Conservation (phyloP, 2,888 invertebrate genomes). For the Dexiosoma caninum region DNA sequence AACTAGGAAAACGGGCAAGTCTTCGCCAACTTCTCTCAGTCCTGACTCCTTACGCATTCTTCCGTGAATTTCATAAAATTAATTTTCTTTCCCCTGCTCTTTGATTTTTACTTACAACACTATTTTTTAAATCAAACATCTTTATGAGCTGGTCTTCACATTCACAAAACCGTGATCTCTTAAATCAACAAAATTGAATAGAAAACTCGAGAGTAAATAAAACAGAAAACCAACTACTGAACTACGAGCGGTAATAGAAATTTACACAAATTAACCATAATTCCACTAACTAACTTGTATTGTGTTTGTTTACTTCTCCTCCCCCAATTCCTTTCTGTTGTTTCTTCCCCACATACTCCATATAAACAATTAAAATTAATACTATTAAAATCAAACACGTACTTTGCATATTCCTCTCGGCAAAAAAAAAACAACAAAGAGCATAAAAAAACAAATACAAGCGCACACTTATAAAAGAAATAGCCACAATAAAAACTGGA, state of each 20-base stretch:
- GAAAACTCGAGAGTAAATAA: background rate
- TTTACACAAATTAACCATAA: slow-evolving; percentile 41
- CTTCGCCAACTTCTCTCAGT: too few relatives aligned
- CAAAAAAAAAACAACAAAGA: background rate
- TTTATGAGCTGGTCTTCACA: too few relatives aligned
- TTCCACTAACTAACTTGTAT: slow-evolving; percentile 39
- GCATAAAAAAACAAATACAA: background rate
- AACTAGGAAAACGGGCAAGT: too few relatives aligned
- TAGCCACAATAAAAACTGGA: background rate
- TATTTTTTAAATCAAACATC: too few relatives aligned
- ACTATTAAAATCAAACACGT: slow-evolving; percentile 14
- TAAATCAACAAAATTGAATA: background rate
- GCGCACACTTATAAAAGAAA: background rate
- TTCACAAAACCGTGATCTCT: background rate
- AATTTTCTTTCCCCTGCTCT: too few relatives aligned
- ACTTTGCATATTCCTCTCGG: background rate
- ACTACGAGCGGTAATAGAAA: background rate
- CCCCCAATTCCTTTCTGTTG: background rate
- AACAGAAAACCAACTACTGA: background rate
- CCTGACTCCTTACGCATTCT: too few relatives aligned
- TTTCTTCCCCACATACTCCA: background rate
- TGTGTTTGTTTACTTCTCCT: slow-evolving; percentile 18
- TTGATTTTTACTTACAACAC: too few relatives aligned
- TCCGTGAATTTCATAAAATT: too few relatives aligned
- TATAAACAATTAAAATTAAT: slow-evolving; percentile 4